Evolutionary conservation across 2,797 vertebrate species (phyloP).

Genomic region (Pseudochaenichthys georgianus): DNA sequence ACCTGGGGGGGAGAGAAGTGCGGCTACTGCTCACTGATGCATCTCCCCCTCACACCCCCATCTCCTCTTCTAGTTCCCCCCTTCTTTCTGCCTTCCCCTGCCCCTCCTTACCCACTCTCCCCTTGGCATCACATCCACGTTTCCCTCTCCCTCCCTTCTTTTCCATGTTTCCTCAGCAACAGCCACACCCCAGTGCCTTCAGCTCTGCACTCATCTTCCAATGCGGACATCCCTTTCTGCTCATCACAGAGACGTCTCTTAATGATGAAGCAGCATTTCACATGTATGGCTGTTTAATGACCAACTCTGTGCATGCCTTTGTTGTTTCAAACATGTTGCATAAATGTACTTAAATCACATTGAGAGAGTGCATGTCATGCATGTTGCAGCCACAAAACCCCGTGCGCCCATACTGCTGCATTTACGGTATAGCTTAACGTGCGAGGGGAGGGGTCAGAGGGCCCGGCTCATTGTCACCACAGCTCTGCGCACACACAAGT

Average conservation of each 20-base stretch:
- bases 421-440: conserved; percentile 71
- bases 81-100: background rate
- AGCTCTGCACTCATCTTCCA: conserved; percentile 35
- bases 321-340: background rate
- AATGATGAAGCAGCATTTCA: conserved; percentile 14
- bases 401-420: conserved; percentile 41
- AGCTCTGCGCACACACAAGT: conserved; percentile 46
- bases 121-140: conserved; percentile 27
- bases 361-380: background rate
- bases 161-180: conserved; percentile 73
- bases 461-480: conserved; percentile 66
- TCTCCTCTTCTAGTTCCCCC: background rate
- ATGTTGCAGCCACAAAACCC: conserved; percentile 7
- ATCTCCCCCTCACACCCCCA: conserved; percentile 1
- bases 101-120: background rate
- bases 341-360: background rate
- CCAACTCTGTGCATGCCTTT: background rate
- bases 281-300: background rate
- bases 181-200: conserved; percentile 72
- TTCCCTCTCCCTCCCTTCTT: background rate
- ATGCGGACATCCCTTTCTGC: conserved; percentile 25
- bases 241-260: background rate
- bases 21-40: conserved; percentile 36
- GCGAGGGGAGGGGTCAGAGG: conserved; percentile 63
- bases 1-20: conserved; percentile 34